Evolutionary conservation across 1,140 invertebrate species (phyloP), one percentile per base, ranked within the genome.

Genomic region (Pogonomyrmex californicus): DNA sequence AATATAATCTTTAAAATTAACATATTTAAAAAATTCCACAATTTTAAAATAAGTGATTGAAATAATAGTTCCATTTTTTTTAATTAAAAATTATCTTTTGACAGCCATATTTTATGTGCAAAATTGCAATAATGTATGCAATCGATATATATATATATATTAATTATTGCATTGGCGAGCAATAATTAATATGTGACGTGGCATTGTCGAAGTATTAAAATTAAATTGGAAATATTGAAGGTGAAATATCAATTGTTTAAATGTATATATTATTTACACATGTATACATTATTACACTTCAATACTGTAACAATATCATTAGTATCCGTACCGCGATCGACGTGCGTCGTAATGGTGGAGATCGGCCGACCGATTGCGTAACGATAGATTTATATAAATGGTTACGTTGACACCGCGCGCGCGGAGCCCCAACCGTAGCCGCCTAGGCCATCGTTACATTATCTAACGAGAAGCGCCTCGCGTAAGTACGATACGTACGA

Each of bases 351-450:
- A 51, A 85, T 60, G 68, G 89, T 87, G 65, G 73, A 77, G 90
- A 91, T 92, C 88, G 90, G 87, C 91, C 86, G 91, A 88, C 85
- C 86, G 88, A 93, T 95, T 95, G 93, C 93, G 93, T 93, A 95
- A 95, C 91, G 93, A 93, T 94, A 93, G 93, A 95, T 95, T 95
- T 95, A 95, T 95, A 95, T 95, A 95, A 95, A 95, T 95, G 94
- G 94, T 95, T 95, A 95, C 95, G 94, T 95, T 95, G 94, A 95
- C 94, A 95, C 94, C 90, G 77, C 77, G 77, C 47, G 60, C 62
- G 77, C 47, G 92, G 91, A 92, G 91, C 88, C 92, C 91, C 91
- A 90, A 89, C 92, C 90, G 87, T 92, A 88, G 89, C 86, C 88
- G 73, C 89, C 71, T 90, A 89, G 83, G 89, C 87, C 88, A 86